Evolutionary conservation across 2,113 vertebrate genomes (phyloP).

Genomic region (Ictalurus furcatus): DNA sequence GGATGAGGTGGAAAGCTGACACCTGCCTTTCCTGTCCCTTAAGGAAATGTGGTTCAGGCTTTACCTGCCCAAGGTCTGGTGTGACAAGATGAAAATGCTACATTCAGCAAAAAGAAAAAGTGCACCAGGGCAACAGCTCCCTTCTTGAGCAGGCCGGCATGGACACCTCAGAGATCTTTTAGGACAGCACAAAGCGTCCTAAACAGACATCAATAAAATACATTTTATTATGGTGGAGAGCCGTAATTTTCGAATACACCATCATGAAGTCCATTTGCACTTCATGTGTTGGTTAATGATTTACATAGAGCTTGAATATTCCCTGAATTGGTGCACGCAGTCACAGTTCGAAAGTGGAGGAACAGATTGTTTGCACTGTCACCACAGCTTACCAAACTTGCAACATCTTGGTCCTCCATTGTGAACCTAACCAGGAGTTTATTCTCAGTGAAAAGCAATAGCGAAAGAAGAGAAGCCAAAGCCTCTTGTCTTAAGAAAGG

Average conservation of each 20-base stretch:
- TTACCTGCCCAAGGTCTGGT: slow-evolving; percentile 34
- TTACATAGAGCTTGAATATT: slow-evolving; percentile 9
- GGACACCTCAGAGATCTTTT: not conserved
- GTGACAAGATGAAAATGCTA: not conserved
- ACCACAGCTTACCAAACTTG: slow-evolving; percentile 29
- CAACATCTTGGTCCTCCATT: slow-evolving; percentile 46
- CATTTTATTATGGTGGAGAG: not conserved
- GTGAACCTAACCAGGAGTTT: slow-evolving; percentile 47
- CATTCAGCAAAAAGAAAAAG: not conserved
- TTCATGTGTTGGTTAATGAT: slow-evolving; percentile 25
- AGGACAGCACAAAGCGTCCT: not conserved
- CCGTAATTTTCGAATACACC: slow-evolving; percentile 4
- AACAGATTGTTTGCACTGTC: slow-evolving; percentile 48
- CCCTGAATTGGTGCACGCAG: not conserved
- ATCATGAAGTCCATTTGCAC: slow-evolving; percentile 22
- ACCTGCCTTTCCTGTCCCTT: slow-evolving; percentile 55
- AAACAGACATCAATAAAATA: slow-evolving; percentile 1
- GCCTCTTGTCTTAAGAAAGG: slow-evolving; percentile 53
- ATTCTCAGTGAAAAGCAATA: slow-evolving; percentile 50
- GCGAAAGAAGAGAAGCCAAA: slow-evolving; percentile 47
- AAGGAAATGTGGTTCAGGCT: slow-evolving; percentile 29
- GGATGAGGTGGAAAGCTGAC: slow-evolving; percentile 52
- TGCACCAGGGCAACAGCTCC: not conserved
- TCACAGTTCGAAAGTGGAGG: not conserved
- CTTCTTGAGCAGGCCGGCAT: not conserved